A percentile compares a stretch with the other conserved stretches of the same genome.
phyloP scores from a whole-genome alignment of 1,140 invertebrate species.

The Drosophila navojoa region DNA sequence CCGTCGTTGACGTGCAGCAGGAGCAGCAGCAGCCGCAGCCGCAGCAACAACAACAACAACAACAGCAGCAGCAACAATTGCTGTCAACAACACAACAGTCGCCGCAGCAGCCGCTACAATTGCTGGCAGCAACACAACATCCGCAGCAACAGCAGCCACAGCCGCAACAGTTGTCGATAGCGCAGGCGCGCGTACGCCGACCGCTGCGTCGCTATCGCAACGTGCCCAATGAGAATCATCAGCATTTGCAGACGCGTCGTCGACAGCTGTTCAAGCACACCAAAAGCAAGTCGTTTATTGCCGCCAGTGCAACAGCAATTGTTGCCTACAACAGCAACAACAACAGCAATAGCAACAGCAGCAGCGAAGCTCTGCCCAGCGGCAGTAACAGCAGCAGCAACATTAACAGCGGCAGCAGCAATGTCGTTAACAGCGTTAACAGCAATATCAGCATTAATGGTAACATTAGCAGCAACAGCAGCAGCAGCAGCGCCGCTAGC shows the following conservation, averaged over 20 bases:
- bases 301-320: constrained; percentile 46
- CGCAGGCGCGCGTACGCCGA: constrained; percentile 6
- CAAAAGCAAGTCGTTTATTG: constrained; percentile 54
- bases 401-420: constrained; percentile 4
- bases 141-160: too few species aligned
- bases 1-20: background rate
- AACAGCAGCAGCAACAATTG: background rate
- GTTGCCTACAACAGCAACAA: constrained; percentile 35
- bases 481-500: background rate
- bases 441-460: background rate
- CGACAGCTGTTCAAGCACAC: constrained; percentile 62
- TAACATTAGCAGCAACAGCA: background rate
- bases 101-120: background rate
- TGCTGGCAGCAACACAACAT: too few species aligned
- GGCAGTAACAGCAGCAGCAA: background rate
- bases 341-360: constrained; percentile 1
- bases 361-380: too few species aligned
- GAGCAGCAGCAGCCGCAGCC: background rate
- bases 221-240: constrained; percentile 77
- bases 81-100: background rate
- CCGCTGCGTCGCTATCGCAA: constrained; percentile 72
- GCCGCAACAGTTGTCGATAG: background rate
- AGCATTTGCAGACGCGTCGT: constrained; percentile 66
- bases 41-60: too few species aligned
- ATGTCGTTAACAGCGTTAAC: constrained; percentile 10